Evolutionary conservation across 2,888 invertebrate genomes (phyloP).

Genomic region (Ganaspis brasiliensis): DNA sequence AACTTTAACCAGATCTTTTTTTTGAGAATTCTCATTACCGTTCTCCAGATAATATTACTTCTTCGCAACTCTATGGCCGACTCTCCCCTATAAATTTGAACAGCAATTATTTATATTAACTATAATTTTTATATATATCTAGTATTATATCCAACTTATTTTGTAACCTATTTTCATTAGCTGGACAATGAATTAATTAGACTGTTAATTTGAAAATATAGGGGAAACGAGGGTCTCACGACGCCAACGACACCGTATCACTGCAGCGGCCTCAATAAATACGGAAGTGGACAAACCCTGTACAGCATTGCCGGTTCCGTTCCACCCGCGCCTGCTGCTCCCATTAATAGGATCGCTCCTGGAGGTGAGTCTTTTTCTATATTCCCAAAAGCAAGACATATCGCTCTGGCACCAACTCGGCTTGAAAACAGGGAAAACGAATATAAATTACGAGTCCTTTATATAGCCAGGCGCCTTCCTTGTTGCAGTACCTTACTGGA

Average conservation of each 20-base stretch:
- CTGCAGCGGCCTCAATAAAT: constrained; percentile 77
- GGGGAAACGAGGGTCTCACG: constrained; percentile 73
- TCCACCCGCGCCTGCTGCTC: constrained; percentile 75
- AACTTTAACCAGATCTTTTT: no score
- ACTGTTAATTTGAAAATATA: constrained; percentile 46
- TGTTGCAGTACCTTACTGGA: constrained; percentile 27
- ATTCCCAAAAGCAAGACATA: constrained; percentile 8
- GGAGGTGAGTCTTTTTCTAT: constrained; percentile 69
- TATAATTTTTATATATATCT: no score
- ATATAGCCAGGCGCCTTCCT: constrained; percentile 4
- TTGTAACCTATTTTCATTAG: not conserved
- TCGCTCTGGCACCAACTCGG: not conserved
- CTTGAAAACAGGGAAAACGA: constrained; percentile 41
- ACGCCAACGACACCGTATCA: constrained; percentile 80
- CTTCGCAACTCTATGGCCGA: no score
- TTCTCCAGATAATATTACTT: no score
- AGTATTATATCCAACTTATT: no score
- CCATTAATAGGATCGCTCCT: constrained; percentile 69
- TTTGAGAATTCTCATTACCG: no score
- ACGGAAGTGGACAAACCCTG: constrained; percentile 80
- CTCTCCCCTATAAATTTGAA: no score
- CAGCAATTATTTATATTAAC: no score
- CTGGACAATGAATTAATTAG: not conserved
- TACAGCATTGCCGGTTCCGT: constrained; percentile 78
- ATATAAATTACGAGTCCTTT: constrained; percentile 36